Base-by-base conservation (phyloP, 92 coral and sea anemone species). In the Scolanthus callimorphus region DNA sequence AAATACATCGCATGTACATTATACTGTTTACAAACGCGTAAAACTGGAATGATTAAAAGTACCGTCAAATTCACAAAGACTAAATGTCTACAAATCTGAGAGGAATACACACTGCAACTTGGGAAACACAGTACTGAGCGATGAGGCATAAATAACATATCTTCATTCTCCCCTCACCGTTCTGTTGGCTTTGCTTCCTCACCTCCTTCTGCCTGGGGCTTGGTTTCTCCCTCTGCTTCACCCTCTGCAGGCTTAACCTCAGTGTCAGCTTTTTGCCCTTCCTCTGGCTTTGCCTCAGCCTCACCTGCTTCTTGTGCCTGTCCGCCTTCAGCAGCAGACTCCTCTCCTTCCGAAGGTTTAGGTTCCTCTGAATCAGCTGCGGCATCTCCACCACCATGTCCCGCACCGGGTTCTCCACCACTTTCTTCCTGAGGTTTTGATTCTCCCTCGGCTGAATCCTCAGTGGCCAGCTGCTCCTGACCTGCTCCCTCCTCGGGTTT, bases 101-200 rank as follows among this genome's bases (percentile, higher is more conserved):
- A n/a, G n/a, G n/a, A n/a, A n/a, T n/a, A n/a, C n/a, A n/a, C n/a
- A n/a, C n/a, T n/a, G n/a, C n/a, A n/a, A n/a, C n/a, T n/a, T n/a
- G n/a, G n/a, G n/a, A n/a, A n/a, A n/a, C n/a, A n/a, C n/a, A n/a
- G n/a, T n/a, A n/a, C n/a, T n/a, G n/a, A n/a, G n/a, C n/a, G n/a
- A n/a, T n/a, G n/a, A n/a, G n/a, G n/a, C n/a, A n/a, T n/a, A n/a
- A n/a, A n/a, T n/a, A n/a, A n/a, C n/a, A n/a, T n/a, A 34, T 34
- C 15, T 34, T 46, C 22, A 46, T 19, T 46, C 45, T 46, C 29
- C 11, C 71, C 75, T 29, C 25, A 65, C 38, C 62, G 81, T 25
- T 62, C 87, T 17, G 76, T 60, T 1, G 83, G 72, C 31, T 67
- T 70, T 29, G 46, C 54, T 60, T 61, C 89, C 47, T 67, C 85